phyloP scores from a whole-genome alignment of 2,888 invertebrate species.

The Drosophila stalkeri region DNA sequence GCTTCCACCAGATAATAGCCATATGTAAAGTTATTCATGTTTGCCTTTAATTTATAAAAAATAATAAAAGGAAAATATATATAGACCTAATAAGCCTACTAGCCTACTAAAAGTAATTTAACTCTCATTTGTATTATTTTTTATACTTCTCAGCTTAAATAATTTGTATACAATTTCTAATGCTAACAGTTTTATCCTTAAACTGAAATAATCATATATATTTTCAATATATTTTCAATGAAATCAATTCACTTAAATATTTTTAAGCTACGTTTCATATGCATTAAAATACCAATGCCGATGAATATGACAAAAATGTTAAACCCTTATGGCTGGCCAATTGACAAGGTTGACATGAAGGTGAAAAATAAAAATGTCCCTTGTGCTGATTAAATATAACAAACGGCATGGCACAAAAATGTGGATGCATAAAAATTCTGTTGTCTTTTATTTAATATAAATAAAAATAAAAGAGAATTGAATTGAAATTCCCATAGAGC shows the following conservation, averaged over 20 bases:
- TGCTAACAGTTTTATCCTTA: background rate
- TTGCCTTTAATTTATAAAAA: background rate
- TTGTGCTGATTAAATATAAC: constrained; percentile 67
- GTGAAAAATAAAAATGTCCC: constrained; percentile 48
- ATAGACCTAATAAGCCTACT: background rate
- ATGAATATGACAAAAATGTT: constrained; percentile 45
- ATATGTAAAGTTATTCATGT: constrained; percentile 15
- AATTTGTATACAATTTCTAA: background rate
- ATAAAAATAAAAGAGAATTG: background rate
- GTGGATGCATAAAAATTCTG: constrained; percentile 44
- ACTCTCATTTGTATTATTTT: too few species aligned
- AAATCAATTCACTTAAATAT: constrained; percentile 2
- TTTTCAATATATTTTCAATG: background rate
- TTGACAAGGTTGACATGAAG: constrained; percentile 30
- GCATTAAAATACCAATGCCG: constrained; percentile 7
- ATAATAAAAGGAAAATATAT: background rate
- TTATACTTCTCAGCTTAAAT: too few species aligned
- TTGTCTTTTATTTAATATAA: constrained; percentile 49
- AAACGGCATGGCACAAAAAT: constrained; percentile 72
- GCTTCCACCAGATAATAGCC: constrained; percentile 28
- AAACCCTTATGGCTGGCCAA: constrained; percentile 32
- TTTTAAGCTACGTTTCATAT: background rate
- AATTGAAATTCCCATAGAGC: constrained; percentile 1
- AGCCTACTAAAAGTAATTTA: too few species aligned
- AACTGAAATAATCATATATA: background rate